phyloP scores from a whole-genome alignment of 2,113 vertebrate species.

The Anoplopoma fimbria region DNA sequence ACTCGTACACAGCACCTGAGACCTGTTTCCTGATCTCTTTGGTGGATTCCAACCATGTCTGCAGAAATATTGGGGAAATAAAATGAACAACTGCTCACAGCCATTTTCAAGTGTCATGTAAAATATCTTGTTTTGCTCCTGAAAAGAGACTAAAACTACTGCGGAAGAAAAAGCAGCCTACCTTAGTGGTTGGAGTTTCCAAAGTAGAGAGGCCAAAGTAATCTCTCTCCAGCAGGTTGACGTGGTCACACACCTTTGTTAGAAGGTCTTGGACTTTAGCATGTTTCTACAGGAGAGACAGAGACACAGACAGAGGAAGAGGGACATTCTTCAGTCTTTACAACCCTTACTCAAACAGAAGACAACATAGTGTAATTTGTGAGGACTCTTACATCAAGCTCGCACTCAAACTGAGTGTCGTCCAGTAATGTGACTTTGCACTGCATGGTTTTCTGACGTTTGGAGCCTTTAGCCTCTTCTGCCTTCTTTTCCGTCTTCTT shows the following conservation, averaged over 20 bases:
- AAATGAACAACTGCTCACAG: not conserved
- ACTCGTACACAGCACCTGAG: constrained; percentile 90
- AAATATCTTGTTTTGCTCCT: not conserved
- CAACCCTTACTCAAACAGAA: not conserved
- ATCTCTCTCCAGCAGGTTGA: constrained; percentile 96
- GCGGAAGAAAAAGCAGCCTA: constrained; percentile 59
- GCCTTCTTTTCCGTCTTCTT: constrained; percentile 74
- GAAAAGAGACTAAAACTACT: not conserved
- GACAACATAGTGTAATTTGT: not conserved
- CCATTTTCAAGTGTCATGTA: not conserved
- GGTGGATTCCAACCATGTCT: constrained; percentile 94
- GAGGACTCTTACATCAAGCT: constrained; percentile 89
- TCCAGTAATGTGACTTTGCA: constrained; percentile 94
- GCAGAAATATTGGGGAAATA: constrained; percentile 26
- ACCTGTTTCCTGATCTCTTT: constrained; percentile 97
- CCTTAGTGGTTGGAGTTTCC: constrained; percentile 88
- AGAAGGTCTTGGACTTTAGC: constrained; percentile 94
- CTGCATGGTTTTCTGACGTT: constrained; percentile 89
- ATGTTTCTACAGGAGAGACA: constrained; percentile 88
- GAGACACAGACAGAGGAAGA: not conserved
- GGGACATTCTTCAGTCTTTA: not conserved
- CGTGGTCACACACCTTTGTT: constrained; percentile 92
- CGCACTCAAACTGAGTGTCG: constrained; percentile 90
- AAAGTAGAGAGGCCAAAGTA: constrained; percentile 93
- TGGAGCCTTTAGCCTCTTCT: constrained; percentile 86